Percentiles rank a stretch among this genome's conserved stretches.
phyloP scores from a whole-genome alignment of 2,888 invertebrate species.

The Macropis europaea region DNA sequence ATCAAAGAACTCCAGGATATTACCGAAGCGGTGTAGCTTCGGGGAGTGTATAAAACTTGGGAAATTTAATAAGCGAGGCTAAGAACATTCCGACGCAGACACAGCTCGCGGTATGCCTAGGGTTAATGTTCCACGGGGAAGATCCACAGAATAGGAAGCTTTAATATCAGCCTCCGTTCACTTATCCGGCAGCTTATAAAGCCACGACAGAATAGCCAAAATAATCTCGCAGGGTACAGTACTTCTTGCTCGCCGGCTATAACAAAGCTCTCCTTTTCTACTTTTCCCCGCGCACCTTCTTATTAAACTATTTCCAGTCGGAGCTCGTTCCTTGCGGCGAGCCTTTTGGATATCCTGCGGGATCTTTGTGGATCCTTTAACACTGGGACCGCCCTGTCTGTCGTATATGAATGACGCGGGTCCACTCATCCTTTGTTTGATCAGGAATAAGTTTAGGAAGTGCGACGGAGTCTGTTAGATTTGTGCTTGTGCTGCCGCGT shows the following conservation, averaged over 20 bases:
- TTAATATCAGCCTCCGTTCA: conserved; percentile 52
- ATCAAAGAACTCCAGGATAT: conserved; percentile 18
- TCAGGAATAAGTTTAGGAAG: no score
- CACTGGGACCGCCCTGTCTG: no score
- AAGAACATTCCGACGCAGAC: conserved; percentile 41
- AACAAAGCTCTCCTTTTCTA: conserved; percentile 12
- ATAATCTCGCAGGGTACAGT: conserved; percentile 41
- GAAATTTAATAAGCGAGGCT: conserved; percentile 58
- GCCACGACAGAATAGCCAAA: conserved; percentile 52
- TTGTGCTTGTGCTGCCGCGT: no score
- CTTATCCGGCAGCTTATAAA: conserved; percentile 47
- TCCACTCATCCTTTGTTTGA: no score
- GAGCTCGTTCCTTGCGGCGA: no score
- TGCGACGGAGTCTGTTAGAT: no score
- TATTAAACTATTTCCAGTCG: conserved; percentile 42
- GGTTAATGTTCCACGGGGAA: conserved; percentile 42
- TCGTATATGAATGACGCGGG: no score
- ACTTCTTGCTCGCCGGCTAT: conserved; percentile 1
- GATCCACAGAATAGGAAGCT: conserved; percentile 52
- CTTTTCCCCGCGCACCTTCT: conserved; percentile 11
- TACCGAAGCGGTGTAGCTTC: conserved; percentile 1
- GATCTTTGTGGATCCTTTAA: no score
- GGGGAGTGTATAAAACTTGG: conserved; percentile 38
- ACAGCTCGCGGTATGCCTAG: conserved; percentile 24
- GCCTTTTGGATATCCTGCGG: no score